Evolutionary conservation across 1,140 invertebrate species (phyloP).

Genomic region (Zaprionus lachaisei): DNA sequence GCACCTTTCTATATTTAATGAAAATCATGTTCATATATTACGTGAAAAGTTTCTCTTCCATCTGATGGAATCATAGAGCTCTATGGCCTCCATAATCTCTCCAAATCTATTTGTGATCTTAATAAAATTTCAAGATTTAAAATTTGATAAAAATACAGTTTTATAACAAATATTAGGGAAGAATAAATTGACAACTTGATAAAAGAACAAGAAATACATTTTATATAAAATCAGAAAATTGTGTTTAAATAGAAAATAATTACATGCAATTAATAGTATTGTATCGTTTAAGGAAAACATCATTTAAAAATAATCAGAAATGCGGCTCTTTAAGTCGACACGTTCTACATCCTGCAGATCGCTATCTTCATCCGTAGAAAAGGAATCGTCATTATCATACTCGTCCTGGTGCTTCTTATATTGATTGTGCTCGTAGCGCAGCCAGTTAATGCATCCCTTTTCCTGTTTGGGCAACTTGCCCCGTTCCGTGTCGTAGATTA

Average conservation of each 20-base stretch:
- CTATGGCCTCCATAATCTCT: too few species aligned
- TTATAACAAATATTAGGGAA: not conserved
- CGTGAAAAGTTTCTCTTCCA: too few species aligned
- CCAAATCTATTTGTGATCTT: too few species aligned
- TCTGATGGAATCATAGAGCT: too few species aligned
- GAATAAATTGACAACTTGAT: not conserved
- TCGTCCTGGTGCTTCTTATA: not conserved
- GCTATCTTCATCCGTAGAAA: not conserved
- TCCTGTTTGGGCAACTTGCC: not conserved
- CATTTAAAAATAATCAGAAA: not conserved
- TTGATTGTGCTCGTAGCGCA: constrained; percentile 9
- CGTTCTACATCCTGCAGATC: not conserved
- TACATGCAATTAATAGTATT: not conserved
- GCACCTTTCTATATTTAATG: too few species aligned
- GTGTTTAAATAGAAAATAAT: not conserved
- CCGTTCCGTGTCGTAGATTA: constrained; percentile 47
- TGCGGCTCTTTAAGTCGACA: not conserved
- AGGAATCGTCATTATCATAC: not conserved
- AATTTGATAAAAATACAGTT: not conserved
- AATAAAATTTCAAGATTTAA: too few species aligned
- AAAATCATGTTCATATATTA: too few species aligned
- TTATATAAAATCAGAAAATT: not conserved
- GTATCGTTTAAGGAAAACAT: not conserved
- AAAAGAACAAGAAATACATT: not conserved
- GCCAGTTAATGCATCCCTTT: constrained; percentile 21